phyloP scores from a whole-genome alignment of 2,888 invertebrate species.

The Hypomecis punctinalis region DNA sequence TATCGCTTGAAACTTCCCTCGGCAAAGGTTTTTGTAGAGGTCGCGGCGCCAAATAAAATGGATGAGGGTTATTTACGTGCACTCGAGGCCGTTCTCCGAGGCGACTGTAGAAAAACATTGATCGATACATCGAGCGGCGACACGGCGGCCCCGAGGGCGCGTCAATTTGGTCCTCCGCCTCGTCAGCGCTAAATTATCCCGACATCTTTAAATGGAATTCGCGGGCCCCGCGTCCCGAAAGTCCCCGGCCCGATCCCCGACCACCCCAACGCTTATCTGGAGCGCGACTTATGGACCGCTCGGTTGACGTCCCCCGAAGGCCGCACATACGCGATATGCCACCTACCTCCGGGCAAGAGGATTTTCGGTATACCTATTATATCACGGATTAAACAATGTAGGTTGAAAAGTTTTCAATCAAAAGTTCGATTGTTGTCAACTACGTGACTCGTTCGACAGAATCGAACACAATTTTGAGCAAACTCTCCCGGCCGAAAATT shows the following conservation, averaged over 20 bases:
- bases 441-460: constrained; percentile 25
- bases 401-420: constrained; percentile 29
- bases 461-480: constrained; percentile 21
- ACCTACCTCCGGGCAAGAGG: constrained; percentile 62
- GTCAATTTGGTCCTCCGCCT: constrained; percentile 79
- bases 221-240: constrained; percentile 73
- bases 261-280: constrained; percentile 56
- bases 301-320: constrained; percentile 60
- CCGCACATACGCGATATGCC: constrained; percentile 67
- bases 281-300: constrained; percentile 63
- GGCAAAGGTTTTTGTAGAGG: constrained; percentile 59
- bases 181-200: constrained; percentile 84
- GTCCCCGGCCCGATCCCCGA: constrained; percentile 64
- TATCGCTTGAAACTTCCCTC: constrained; percentile 50
- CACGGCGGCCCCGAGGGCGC: constrained; percentile 73
- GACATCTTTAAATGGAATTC: constrained; percentile 84
- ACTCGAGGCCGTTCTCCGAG: constrained; percentile 62
- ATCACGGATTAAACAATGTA: constrained; percentile 33
- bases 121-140: constrained; percentile 73
- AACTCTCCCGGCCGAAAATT: constrained; percentile 11
- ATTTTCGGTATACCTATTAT: constrained; percentile 34
- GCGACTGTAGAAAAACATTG: constrained; percentile 66
- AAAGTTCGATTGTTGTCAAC: constrained; percentile 31
- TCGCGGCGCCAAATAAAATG: constrained; percentile 59
- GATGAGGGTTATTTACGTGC: constrained; percentile 73